A percentile compares a stretch with the other conserved stretches of the same genome.
Conservation (phyloP, 2,888 invertebrate genomes). For the Mesoligia furuncula region DNA sequence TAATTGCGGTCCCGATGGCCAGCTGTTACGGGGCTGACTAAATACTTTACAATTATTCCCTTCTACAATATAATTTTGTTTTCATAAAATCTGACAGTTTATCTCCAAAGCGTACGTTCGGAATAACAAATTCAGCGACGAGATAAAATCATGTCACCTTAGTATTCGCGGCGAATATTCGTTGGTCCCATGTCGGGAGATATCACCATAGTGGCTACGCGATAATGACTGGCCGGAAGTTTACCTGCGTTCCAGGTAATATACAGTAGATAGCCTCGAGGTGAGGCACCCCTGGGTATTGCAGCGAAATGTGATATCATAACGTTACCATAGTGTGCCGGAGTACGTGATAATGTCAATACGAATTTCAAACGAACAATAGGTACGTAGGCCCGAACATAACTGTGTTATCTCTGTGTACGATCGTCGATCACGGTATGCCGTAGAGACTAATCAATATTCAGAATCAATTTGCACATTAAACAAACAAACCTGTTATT, state of each 20-base stretch:
- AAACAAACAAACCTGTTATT: slow-evolving; percentile 33
- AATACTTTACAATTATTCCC: slow-evolving; percentile 54
- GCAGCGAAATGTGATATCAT: slow-evolving; percentile 55
- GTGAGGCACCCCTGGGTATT: slow-evolving; percentile 41
- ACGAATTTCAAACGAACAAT: slow-evolving; percentile 38
- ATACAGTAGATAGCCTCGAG: slow-evolving; percentile 50
- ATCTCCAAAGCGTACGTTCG: slow-evolving; percentile 35
- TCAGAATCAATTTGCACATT: slow-evolving; percentile 47
- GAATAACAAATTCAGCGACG: slow-evolving; percentile 56
- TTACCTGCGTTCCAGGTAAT: slow-evolving; percentile 62
- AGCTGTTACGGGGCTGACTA: slow-evolving; percentile 54
- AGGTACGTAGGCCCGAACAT: slow-evolving; percentile 14
- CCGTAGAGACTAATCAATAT: slow-evolving; percentile 36
- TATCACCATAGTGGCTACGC: slow-evolving; percentile 55
- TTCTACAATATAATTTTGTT: slow-evolving; percentile 54
- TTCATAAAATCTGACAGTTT: slow-evolving; percentile 56
- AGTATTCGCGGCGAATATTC: slow-evolving; percentile 57
- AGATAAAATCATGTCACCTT: slow-evolving; percentile 54
- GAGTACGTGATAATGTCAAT: slow-evolving; percentile 44
- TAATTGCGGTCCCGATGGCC: slow-evolving; percentile 41
- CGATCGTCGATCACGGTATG: slow-evolving; percentile 19
- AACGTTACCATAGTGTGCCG: slow-evolving; percentile 26
- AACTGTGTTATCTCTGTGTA: slow-evolving; percentile 37
- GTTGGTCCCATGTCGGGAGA: slow-evolving; percentile 47
- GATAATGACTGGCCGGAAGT: slow-evolving; percentile 62